Evolutionary conservation across 2,113 vertebrate species (phyloP).

Genomic region (Monopterus albus): DNA sequence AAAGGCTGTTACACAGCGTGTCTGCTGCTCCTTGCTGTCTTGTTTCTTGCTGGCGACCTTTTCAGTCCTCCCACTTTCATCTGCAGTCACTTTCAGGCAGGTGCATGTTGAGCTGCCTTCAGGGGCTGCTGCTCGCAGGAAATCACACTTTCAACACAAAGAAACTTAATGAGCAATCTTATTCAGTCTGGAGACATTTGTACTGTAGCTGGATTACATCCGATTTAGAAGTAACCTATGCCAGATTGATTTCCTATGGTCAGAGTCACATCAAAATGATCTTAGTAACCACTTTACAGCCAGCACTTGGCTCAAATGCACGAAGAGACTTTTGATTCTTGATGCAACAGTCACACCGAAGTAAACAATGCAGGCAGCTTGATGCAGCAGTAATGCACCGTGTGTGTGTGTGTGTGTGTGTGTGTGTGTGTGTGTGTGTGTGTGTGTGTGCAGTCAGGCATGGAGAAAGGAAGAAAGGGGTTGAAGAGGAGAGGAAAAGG

Average conservation of each 20-base stretch:
- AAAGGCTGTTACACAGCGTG: too few species aligned
- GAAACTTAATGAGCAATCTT: neutral
- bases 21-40: slow-evolving; percentile 7
- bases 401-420: slow-evolving; percentile 30
- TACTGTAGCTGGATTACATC: too few species aligned
- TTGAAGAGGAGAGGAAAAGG: slow-evolving; percentile 57
- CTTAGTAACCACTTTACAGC: too few species aligned
- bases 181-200: too few species aligned
- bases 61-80: slow-evolving; percentile 4
- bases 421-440: slow-evolving; percentile 44
- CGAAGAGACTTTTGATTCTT: too few species aligned
- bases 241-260: too few species aligned
- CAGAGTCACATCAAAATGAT: too few species aligned
- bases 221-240: too few species aligned
- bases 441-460: slow-evolving; percentile 64
- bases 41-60: neutral
- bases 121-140: neutral
- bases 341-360: slow-evolving; percentile 47
- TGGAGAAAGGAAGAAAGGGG: slow-evolving; percentile 69
- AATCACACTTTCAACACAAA: slow-evolving; percentile 31
- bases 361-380: slow-evolving; percentile 62
- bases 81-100: slow-evolving; percentile 31
- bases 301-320: too few species aligned
- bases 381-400: slow-evolving; percentile 54
- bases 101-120: slow-evolving; percentile 18